Conservation (phyloP, 2,113 vertebrate genomes). For the Siphamia tubifer region DNA sequence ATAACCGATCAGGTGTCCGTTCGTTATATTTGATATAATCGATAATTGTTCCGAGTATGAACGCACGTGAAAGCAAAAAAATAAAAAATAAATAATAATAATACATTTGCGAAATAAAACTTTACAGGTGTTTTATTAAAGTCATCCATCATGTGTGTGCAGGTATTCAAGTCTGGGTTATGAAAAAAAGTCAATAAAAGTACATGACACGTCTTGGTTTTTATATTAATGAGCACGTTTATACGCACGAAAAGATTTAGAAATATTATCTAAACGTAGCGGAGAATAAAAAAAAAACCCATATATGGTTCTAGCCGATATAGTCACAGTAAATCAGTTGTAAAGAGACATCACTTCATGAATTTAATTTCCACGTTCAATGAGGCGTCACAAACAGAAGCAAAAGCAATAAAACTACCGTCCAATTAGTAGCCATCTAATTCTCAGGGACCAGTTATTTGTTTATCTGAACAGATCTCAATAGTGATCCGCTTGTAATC, state of each 20-base stretch:
- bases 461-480: conserved; percentile 76
- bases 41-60: too few relatives aligned
- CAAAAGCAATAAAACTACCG: conserved; percentile 70
- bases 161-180: too few relatives aligned
- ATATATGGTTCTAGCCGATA: neutral
- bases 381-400: conserved; percentile 72
- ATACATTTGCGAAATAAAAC: too few relatives aligned
- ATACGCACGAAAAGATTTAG: neutral
- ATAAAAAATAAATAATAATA: too few relatives aligned
- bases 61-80: too few relatives aligned
- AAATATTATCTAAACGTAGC: neutral
- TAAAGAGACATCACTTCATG: conserved; percentile 58
- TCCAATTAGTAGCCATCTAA: conserved; percentile 82
- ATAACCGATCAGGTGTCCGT: too few relatives aligned
- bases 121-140: too few relatives aligned
- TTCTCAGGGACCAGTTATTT: conserved; percentile 76
- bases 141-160: too few relatives aligned
- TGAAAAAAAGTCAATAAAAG: neutral
- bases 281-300: too few relatives aligned
- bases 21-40: too few relatives aligned
- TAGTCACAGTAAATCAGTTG: conserved; percentile 44
- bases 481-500: conserved; percentile 87
- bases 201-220: neutral
- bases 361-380: conserved; percentile 66
- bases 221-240: neutral